Evolutionary conservation across 2,888 invertebrate species (phyloP).

Genomic region (Pollenia amentaria): DNA sequence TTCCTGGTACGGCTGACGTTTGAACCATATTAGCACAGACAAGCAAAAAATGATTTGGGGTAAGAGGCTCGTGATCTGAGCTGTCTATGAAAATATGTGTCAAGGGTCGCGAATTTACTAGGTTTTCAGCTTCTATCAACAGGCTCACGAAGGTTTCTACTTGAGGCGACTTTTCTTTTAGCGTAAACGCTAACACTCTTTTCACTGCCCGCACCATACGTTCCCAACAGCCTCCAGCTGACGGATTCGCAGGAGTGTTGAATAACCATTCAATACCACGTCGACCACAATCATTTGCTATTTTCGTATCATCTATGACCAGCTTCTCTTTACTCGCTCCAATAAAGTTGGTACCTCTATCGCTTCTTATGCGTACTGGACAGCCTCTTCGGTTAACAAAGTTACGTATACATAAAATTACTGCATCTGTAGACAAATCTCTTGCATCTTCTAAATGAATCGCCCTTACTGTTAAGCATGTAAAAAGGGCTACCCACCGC

Average conservation of each 20-base stretch:
- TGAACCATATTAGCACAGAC: slow-evolving; percentile 45
- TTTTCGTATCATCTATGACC: neutral
- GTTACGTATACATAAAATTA: slow-evolving; percentile 53
- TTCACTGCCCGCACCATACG: slow-evolving; percentile 66
- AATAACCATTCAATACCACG: slow-evolving; percentile 30
- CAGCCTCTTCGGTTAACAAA: neutral
- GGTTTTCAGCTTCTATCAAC: slow-evolving; percentile 26
- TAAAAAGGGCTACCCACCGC: slow-evolving; percentile 17
- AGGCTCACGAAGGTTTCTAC: neutral
- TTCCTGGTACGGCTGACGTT: slow-evolving; percentile 12
- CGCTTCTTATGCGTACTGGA: slow-evolving; percentile 41
- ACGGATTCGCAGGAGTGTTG: slow-evolving; percentile 32
- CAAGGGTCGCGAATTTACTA: slow-evolving; percentile 55
- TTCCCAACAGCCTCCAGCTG: slow-evolving; percentile 68
- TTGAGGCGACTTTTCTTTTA: slow-evolving; percentile 55
- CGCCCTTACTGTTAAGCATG: slow-evolving; percentile 8
- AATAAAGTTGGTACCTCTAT: slow-evolving; percentile 35
- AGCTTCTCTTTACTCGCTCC: slow-evolving; percentile 32
- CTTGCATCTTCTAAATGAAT: neutral
- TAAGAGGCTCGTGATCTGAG: slow-evolving; percentile 48
- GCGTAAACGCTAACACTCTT: slow-evolving; percentile 59
- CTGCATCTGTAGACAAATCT: slow-evolving; percentile 28
- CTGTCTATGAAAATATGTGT: slow-evolving; percentile 51
- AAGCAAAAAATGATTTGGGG: slow-evolving; percentile 63
- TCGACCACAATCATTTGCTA: slow-evolving; percentile 18